Percentiles rank a stretch among this genome's conserved stretches.
These are phyloP conservation scores for Polyploca ridens DNA, from an alignment of 2,888 invertebrate genomes.

Conservation along the genomic window DNA sequence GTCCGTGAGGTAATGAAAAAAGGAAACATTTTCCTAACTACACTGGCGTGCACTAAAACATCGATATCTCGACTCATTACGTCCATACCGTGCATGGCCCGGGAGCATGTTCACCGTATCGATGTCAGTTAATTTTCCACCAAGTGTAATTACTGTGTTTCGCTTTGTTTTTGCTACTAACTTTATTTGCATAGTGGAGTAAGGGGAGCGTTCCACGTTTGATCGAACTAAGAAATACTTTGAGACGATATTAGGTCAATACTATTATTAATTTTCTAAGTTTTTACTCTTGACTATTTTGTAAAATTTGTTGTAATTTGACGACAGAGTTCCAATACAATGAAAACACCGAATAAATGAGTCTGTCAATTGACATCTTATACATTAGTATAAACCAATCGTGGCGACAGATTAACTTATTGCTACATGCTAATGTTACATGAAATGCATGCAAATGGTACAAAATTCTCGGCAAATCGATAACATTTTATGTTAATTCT, in stretches of 20 bases:
- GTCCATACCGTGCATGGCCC: constrained; percentile 55
- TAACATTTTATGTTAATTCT: background rate
- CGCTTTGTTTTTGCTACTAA: constrained; percentile 83
- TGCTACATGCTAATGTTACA: background rate
- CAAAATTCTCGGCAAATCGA: constrained; percentile 7
- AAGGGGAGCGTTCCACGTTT: constrained; percentile 61
- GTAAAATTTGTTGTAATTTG: too few species aligned
- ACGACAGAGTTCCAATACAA: too few species aligned
- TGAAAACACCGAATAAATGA: too few species aligned
- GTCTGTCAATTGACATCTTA: background rate
- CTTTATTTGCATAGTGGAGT: constrained; percentile 81
- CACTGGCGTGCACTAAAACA: constrained; percentile 63
- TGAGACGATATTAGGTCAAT: constrained; percentile 41
- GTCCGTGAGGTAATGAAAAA: constrained; percentile 15
- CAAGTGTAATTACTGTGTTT: constrained; percentile 81
- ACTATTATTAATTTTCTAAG: constrained; percentile 13
- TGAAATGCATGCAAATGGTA: background rate
- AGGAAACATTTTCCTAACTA: constrained; percentile 40
- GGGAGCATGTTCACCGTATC: constrained; percentile 72
- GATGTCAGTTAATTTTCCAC: constrained; percentile 82
- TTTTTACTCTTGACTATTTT: background rate
- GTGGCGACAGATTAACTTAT: background rate
- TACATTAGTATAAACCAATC: background rate
- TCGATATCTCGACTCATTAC: constrained; percentile 76
- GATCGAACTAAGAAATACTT: constrained; percentile 38